phyloP scores from a whole-genome alignment of 2,888 invertebrate species.

The Lamellibrachia columna region DNA sequence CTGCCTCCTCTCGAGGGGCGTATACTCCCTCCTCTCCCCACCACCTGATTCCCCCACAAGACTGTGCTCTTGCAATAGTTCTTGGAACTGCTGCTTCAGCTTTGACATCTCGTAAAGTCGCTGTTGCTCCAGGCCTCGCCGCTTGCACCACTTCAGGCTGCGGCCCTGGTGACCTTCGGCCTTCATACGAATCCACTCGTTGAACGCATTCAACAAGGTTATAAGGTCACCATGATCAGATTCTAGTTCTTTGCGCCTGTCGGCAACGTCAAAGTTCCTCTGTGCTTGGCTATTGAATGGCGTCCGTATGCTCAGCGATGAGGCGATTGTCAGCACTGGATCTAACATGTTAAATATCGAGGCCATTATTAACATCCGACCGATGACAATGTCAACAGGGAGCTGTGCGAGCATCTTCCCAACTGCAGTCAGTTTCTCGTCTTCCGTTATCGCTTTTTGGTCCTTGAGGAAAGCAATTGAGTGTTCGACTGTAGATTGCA shows the following conservation, averaged over 20 bases:
- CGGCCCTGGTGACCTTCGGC: slow-evolving; percentile 54
- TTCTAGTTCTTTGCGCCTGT: slow-evolving; percentile 72
- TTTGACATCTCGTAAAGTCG: slow-evolving; percentile 96
- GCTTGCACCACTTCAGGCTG: slow-evolving; percentile 83
- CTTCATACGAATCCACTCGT: slow-evolving; percentile 82
- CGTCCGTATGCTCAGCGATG: slow-evolving; percentile 90
- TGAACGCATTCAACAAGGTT: slow-evolving; percentile 85
- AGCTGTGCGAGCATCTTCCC: slow-evolving; percentile 84
- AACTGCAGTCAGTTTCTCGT: slow-evolving; percentile 81
- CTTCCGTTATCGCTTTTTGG: slow-evolving; percentile 80
- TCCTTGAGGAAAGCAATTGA: slow-evolving; percentile 70
- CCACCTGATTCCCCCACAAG: slow-evolving; percentile 39
- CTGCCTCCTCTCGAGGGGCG: slow-evolving; percentile 75
- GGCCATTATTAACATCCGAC: slow-evolving; percentile 94
- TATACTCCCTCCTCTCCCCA: slow-evolving; percentile 38
- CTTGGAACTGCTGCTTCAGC: slow-evolving; percentile 86
- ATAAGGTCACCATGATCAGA: slow-evolving; percentile 96
- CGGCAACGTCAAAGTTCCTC: slow-evolving; percentile 76
- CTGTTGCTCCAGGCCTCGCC: slow-evolving; percentile 94
- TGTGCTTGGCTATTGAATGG: slow-evolving; percentile 81
- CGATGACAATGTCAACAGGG: slow-evolving; percentile 93
- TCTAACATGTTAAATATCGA: slow-evolving; percentile 84
- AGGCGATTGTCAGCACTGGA: slow-evolving; percentile 87
- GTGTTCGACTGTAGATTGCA: slow-evolving; percentile 83
- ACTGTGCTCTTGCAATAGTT: slow-evolving; percentile 72